Evolutionary conservation across 92 coral and sea anemone species (phyloP), one percentile per base, ranked within the genome.

Genomic region (Blastomussa wellsi): DNA sequence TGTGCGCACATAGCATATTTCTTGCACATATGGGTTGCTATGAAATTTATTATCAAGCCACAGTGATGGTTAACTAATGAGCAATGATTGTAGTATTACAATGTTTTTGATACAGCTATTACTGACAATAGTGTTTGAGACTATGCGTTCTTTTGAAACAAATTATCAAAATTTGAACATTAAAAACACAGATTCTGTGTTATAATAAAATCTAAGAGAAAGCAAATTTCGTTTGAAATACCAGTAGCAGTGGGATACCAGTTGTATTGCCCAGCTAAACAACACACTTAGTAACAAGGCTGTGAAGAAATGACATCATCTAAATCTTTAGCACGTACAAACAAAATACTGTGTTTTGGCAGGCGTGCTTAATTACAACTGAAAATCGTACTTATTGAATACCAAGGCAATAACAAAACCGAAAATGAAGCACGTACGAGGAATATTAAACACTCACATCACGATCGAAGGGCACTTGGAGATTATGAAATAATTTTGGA

Each of bases 281-380:
- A 49, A 77, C 68, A 57, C 51, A 77, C 68, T 77, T 60, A 57
- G 75, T 70, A 70, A 22, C 75, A 35, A 70, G 19, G 75, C 36
- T 52, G 51, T 5, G n/a, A 71, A 7, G 13, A 26, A 38, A 72
- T 82, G 86, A 82, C 86, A 82, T 82, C 86, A 82, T 53, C 48
- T 26, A 14, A 35, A 70, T 24, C 28, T 52, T 72, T 76, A 47
- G 28, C 86, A 82, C 86, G 78, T 72, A 82, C 75, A 65, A 41
- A 44, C 38, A n/a, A 3, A 48, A 10, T 10, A 28, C 41, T 28
- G 48, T 80, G 55, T 38, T 62, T 77, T 67, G 71, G 65, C 59
- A 66, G 75, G 75, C 74, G 84, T 36, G 31, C 77, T 35, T 55
- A 51, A 82, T 82, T 37, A 52, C 72, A 19, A 13, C 33, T 15